phyloP scores from a whole-genome alignment of 2,888 invertebrate species.

The Agonum fuliginosum region DNA sequence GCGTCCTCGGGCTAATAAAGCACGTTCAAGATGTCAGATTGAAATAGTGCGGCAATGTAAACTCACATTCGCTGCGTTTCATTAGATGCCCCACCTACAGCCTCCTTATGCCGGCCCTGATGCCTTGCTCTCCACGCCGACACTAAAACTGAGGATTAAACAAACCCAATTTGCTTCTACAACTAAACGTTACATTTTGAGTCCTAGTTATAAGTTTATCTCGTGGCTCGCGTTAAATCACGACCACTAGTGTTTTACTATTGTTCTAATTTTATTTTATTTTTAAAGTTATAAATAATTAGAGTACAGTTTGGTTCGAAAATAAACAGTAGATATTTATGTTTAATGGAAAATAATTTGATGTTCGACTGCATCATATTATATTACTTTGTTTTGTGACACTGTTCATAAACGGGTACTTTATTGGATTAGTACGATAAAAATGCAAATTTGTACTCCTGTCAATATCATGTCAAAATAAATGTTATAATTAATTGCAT shows the following conservation, averaged over 20 bases:
- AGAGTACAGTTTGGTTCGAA: too few relatives aligned
- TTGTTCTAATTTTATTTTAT: conserved; percentile 12
- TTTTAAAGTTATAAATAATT: too few relatives aligned
- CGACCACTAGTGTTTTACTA: conserved; percentile 1
- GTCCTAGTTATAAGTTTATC: conserved; percentile 18
- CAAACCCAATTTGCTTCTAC: conserved; percentile 46
- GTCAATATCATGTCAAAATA: too few relatives aligned
- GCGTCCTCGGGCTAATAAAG: conserved; percentile 37
- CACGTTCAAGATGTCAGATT: conserved; percentile 54
- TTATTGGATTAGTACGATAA: too few relatives aligned
- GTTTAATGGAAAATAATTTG: too few relatives aligned
- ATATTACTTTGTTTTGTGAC: too few relatives aligned
- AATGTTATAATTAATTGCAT: too few relatives aligned
- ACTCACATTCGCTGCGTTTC: conserved; percentile 28
- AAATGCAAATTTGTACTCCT: too few relatives aligned
- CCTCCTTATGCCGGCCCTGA: background rate
- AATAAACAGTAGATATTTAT: too few relatives aligned
- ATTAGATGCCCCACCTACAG: background rate
- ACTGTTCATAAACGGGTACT: too few relatives aligned
- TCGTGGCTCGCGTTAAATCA: conserved; percentile 21
- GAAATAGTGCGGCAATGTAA: conserved; percentile 42
- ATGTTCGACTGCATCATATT: too few relatives aligned
- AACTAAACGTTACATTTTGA: background rate
- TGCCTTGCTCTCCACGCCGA: background rate
- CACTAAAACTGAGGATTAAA: conserved; percentile 48